Evolutionary conservation across 2,888 invertebrate species (phyloP).

Genomic region (Pteria penguin): DNA sequence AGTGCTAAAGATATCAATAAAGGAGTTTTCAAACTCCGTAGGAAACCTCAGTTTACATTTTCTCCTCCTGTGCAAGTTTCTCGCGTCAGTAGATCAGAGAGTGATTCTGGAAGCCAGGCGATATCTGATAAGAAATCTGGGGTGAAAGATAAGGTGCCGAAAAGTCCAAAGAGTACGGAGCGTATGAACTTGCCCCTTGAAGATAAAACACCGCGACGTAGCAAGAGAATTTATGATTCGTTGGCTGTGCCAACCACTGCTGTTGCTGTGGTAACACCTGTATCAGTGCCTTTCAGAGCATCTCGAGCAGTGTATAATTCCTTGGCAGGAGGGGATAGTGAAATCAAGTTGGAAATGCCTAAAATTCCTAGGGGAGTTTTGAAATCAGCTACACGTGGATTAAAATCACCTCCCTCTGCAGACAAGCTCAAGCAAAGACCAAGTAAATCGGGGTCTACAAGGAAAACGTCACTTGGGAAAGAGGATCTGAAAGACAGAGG

Average conservation of each 20-base stretch:
- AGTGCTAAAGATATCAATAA: neutral
- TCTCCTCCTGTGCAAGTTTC: conserved; percentile 22
- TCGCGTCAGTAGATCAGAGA: neutral
- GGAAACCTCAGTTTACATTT: conserved; percentile 22
- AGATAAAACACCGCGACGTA: conserved; percentile 9
- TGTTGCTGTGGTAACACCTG: conserved; percentile 9
- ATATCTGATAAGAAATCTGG: conserved; percentile 13
- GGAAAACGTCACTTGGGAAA: too few relatives aligned
- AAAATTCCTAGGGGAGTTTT: neutral
- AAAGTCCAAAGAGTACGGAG: conserved; percentile 24
- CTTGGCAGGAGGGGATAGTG: conserved; percentile 7
- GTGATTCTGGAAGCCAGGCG: neutral
- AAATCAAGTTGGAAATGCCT: conserved; percentile 15
- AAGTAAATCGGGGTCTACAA: too few relatives aligned
- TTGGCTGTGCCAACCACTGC: neutral
- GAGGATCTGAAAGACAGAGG: too few relatives aligned
- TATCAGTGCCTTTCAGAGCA: neutral
- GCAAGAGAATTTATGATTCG: conserved; percentile 21
- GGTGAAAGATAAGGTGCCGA: conserved; percentile 22
- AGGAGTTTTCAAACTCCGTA: conserved; percentile 10
- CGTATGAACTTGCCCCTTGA: conserved; percentile 4
- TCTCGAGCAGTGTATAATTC: conserved; percentile 11
- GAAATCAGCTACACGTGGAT: neutral
- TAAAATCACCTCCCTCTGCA: conserved; percentile 20
- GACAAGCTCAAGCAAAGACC: conserved; percentile 5